Evolutionary conservation across 2,888 invertebrate species (phyloP).

Genomic region (Podotricha telesiphe): DNA sequence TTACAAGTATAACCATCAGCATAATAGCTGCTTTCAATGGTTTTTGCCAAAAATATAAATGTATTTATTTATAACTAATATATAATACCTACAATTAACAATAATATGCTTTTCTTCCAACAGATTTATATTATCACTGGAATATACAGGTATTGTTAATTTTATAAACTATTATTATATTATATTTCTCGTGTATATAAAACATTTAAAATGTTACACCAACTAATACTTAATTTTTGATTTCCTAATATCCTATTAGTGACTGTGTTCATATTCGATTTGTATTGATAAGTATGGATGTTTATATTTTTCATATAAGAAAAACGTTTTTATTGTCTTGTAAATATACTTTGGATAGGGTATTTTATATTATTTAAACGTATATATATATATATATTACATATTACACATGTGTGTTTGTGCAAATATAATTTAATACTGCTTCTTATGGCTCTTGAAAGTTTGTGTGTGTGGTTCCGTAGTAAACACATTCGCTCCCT

Average conservation of each 20-base stretch:
- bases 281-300: slow-evolving; percentile 7
- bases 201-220: too few species aligned
- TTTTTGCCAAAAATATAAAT: background rate
- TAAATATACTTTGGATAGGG: slow-evolving; percentile 53
- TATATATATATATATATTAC: slow-evolving; percentile 53
- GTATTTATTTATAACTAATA: background rate
- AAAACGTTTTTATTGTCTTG: slow-evolving; percentile 49
- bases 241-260: background rate
- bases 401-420: slow-evolving; percentile 46
- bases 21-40: background rate
- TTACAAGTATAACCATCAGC: background rate
- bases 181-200: too few species aligned
- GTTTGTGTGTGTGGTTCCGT: background rate
- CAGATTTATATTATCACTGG: background rate
- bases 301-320: slow-evolving; percentile 1
- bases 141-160: slow-evolving; percentile 8
- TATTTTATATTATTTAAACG: slow-evolving; percentile 61
- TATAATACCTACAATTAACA: background rate
- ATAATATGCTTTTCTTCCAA: background rate
- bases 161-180: background rate
- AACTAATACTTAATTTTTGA: background rate
- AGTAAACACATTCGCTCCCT: too few species aligned
- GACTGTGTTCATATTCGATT: background rate
- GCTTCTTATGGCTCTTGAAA: slow-evolving; percentile 7
- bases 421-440: slow-evolving; percentile 67